Evolutionary conservation across 1,140 invertebrate genomes (phyloP), one percentile per base, ranked within the genome.

Genomic region (Brachionus rotundiformis): DNA sequence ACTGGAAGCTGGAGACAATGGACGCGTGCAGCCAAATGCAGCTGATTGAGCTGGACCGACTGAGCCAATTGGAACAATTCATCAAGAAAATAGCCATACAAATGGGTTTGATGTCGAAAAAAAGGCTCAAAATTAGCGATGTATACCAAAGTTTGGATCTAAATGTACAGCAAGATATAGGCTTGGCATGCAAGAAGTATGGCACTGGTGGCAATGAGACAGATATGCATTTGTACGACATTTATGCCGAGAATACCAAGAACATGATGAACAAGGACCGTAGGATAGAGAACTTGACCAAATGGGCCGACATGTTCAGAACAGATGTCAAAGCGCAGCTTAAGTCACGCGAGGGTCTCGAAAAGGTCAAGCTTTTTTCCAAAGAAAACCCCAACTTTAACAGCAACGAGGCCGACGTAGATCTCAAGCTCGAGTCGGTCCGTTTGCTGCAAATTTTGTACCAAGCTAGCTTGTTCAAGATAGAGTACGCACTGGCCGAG

Each of bases 1-100:
- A 97, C 87, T 96, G 95, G 93, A 95, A 97, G 87, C 92, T 93
- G 47, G 91, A 93, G 11, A 92, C 96, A 6, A 90, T 92, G 54
- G 93, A 87, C 84, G 94, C 94, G 3, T 89, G 89, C 83, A 87
- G 87, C 13, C 90, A 90, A 83, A 89, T 92, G 76, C 93, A 95
- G 86, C 90, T 92, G 31, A 88, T 96, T 75, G 95, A 98, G 86
- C 94, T 96, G 85, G 94, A 97, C 86, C 90, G 95, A 82, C 88
- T 96, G 25, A 91, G 90, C 39, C 92, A 93, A 80, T 90, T 96
- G 84, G 93, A 94, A 84, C 76, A 79, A 3, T 39, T 79, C 11
- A 27, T 79, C 7, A 79, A 79, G 31, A 79, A 79, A 63, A n/a
- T 79, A 39, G 8, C 31, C 10, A 25, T 59, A 0, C 76, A 79